phyloP scores from a whole-genome alignment of 2,888 invertebrate genomes.

The Morpho deidamia region DNA sequence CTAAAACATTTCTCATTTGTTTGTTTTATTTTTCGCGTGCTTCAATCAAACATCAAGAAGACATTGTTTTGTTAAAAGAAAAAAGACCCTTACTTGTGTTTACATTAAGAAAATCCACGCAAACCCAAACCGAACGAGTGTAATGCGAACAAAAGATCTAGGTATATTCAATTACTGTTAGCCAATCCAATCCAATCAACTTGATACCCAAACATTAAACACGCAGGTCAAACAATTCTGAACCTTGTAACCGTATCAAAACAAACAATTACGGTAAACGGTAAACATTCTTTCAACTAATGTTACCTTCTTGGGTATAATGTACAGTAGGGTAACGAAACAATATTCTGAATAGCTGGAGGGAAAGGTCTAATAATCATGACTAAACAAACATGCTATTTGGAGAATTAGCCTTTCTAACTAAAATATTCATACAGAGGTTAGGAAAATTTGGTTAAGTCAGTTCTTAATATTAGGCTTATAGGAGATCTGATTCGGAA shows the following conservation, averaged over 20 bases:
- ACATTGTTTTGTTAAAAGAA: not conserved
- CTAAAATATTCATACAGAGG: too few species aligned
- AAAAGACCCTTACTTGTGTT: not conserved
- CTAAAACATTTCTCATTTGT: too few species aligned
- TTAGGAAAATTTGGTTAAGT: too few species aligned
- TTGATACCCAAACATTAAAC: conserved; percentile 16
- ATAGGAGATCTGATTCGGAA: too few species aligned
- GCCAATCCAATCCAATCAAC: conserved; percentile 23
- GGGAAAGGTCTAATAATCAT: too few species aligned
- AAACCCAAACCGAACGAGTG: conserved; percentile 1
- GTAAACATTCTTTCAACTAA: conserved; percentile 54
- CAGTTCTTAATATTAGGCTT: too few species aligned
- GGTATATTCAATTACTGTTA: conserved; percentile 15
- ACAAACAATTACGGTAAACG: conserved; percentile 50
- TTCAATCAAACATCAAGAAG: not conserved
- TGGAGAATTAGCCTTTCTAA: too few species aligned
- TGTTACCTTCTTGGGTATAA: conserved; percentile 54
- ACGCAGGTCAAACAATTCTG: conserved; percentile 14
- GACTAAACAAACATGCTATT: too few species aligned
- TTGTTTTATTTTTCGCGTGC: not conserved
- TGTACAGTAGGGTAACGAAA: conserved; percentile 34
- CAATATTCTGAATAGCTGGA: too few species aligned
- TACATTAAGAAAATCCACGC: not conserved
- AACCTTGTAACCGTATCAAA: conserved; percentile 33
- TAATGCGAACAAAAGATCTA: conserved; percentile 6